Base-by-base conservation (phyloP, 37 sponge, comb jelly and placozoan species). In the Mnemiopsis leidyi region DNA sequence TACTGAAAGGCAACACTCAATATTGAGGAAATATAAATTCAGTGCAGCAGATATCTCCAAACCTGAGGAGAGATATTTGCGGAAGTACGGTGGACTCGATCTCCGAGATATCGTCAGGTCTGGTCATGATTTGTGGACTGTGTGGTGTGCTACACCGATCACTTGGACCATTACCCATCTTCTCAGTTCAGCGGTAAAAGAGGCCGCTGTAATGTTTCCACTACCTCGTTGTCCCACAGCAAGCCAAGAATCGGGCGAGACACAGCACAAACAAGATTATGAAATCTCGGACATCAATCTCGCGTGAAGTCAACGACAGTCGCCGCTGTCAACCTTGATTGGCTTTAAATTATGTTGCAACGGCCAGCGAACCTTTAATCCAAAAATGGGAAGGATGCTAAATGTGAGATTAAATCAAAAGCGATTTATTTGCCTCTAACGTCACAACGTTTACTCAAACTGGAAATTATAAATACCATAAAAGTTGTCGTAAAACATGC, bases 81-180 rank as follows among this genome's bases (percentile, higher is more conserved):
- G 79, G 79, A 3, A 77, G 36, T 20, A 77, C 79, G 3, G 79
- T 77, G 18, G 79, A 77, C 79, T 77, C 79, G 16, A 77, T 77
- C 36, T 77, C 79, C 35, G 79, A 77, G 3, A 77, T 77, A 32
- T 77, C 79, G 33, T 77, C 79, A 77, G 79, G 79, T 34, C 79
- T 26, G 34, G 33, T 28, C 1, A 36, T 77, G 18, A 77, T 77
- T 26, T 77, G 79, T 21, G 79, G 79, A 31, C 32, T 26, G 18
- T 33, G 36, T 3, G 35, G 20, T 29, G 29, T 71, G n/a, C 29
- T 18, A 32, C 79, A 31, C 36, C 33, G 79, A 32, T 77, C 79
- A 77, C 79, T 77, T 3, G 79, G 79, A 33, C 79, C 79, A 18
- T 77, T 77, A 36, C 79, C 79, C 79, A 77, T 77, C 35, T n/a